Evolutionary conservation across 2,113 vertebrate species (phyloP).

Genomic region (Ifrita kowaldi): DNA sequence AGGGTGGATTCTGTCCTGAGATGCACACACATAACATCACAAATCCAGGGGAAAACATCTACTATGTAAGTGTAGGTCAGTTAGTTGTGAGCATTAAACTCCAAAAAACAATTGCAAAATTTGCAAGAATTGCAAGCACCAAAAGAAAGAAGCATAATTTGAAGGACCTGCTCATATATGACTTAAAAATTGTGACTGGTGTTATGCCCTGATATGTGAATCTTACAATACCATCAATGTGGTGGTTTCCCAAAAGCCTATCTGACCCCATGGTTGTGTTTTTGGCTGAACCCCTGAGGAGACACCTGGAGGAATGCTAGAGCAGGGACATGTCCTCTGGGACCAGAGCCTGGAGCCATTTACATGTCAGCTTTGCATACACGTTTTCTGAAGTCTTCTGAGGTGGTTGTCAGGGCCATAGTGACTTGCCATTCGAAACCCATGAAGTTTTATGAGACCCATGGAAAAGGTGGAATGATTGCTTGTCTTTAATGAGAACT

Average conservation of each 20-base stretch:
- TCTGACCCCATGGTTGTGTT: not conserved
- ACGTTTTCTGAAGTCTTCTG: not conserved
- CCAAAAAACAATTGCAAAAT: not conserved
- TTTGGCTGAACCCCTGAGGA: not conserved
- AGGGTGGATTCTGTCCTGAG: not conserved
- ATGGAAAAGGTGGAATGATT: not conserved
- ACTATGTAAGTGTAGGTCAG: fast-evolving
- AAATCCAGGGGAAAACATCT: not conserved
- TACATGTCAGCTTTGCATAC: not conserved
- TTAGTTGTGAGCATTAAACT: not conserved
- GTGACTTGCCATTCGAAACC: not conserved
- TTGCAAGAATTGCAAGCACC: not conserved
- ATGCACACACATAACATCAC: not conserved
- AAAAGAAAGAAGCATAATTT: not conserved
- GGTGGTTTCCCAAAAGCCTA: not conserved
- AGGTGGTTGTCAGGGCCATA: not conserved
- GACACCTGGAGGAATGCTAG: not conserved
- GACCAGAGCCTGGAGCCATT: not conserved
- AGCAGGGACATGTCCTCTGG: not conserved
- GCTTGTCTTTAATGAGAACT: not conserved
- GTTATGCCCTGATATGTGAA: not conserved
- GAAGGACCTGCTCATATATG: not conserved
- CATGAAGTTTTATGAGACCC: not conserved
- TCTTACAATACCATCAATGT: not conserved
- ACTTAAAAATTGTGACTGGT: not conserved